These are phyloP conservation scores for Noturus placidus DNA, from an alignment of 2,113 vertebrate species.

Conservation along the genomic window DNA sequence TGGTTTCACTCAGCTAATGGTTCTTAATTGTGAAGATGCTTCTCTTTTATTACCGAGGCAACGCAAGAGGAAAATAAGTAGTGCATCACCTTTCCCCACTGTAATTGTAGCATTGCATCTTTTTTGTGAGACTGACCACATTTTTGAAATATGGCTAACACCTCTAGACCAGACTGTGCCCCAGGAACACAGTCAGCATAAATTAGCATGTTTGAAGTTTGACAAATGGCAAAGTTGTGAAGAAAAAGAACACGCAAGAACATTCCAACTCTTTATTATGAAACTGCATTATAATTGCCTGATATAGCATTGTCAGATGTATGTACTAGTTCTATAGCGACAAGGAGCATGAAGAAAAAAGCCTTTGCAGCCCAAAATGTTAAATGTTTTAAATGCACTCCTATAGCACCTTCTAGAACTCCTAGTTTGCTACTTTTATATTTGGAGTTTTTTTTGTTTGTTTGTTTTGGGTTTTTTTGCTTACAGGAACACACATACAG, in stretches of 20 bases:
- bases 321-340: neutral
- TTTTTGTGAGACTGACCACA: neutral
- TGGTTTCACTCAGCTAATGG: neutral
- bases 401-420: neutral
- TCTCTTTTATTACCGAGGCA: conserved; percentile 30
- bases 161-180: conserved; percentile 25
- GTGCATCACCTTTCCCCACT: neutral
- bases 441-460: neutral
- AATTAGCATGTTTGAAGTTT: neutral
- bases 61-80: neutral
- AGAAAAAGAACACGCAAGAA: neutral
- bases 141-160: conserved; percentile 22
- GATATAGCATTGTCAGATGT: neutral
- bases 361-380: neutral
- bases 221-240: neutral
- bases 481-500: neutral
- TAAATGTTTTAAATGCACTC: neutral
- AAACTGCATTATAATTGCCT: neutral
- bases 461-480: neutral
- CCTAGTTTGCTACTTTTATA: neutral
- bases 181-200: conserved; percentile 30
- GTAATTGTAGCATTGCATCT: neutral
- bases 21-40: neutral
- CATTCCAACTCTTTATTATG: neutral
- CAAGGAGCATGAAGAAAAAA: neutral